Base-by-base conservation (phyloP, 35 echinoderm and acorn worm genomes). In the Chiridota heheva region DNA sequence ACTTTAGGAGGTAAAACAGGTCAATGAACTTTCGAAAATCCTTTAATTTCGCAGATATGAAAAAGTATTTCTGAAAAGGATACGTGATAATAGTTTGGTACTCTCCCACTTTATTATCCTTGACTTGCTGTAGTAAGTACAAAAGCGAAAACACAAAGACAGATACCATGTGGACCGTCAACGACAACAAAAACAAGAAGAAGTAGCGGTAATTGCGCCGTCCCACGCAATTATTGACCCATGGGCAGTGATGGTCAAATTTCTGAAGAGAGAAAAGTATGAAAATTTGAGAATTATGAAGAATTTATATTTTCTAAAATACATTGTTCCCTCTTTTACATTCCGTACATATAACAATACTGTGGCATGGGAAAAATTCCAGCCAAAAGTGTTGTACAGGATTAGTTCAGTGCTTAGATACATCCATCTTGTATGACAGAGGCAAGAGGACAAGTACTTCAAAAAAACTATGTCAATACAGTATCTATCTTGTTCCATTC, bases 191-290 rank as follows among this genome's bases (percentile, higher is more conserved):
- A 69, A 98, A 98, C 72, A 88, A 56, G 67, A 98, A 91, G 51
- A 98, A 98, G 59, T 88, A 98, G 37, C 89, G 90, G 81, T 98
- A 98, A 77, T 98, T 98, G 30, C 95, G 82, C 42, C 85, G 76
- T 43, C 95, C 95, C 30, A 98, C 86, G 58, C 95, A 98, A 53
- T 98, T 98, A 63, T 98, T 98, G 20, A 98, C 95, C 95, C 95
- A 98, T 20, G 95, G 95, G 70, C 95, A 98, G 59, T 98, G 95
- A 60, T 98, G 95, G 51, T 98, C 95, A 82, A 98, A 98, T 82
- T 87, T 92, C 95, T 98, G 85, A 22, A 58, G 68, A 42, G 16
- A 58, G 78, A 43, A 87, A 69, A 87, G 28, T 42, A 89, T 6
- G 47, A 1, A 47, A 64, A n/a, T 57, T 40, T 73, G 41, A 10